Evolutionary conservation across 92 coral and sea anemone genomes (phyloP).

Genomic region (Ricordea florida): DNA sequence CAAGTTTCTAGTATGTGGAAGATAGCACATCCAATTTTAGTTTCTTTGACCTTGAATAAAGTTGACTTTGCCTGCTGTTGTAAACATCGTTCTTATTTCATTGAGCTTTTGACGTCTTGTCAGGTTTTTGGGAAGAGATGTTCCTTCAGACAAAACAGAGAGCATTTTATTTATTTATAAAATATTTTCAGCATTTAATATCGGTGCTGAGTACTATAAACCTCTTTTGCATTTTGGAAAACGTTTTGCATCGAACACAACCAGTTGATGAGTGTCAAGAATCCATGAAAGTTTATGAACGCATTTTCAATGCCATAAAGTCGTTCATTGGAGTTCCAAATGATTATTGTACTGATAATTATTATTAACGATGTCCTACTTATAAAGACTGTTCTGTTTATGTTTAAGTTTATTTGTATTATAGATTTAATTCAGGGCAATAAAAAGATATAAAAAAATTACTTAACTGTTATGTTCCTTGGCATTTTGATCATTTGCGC

Average conservation of each 20-base stretch:
- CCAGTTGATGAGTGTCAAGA: background rate
- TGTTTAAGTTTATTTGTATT: slow-evolving; percentile 37
- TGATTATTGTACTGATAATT: background rate
- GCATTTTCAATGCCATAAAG: background rate
- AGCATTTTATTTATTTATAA: slow-evolving; percentile 7
- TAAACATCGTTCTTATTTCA: slow-evolving; percentile 1
- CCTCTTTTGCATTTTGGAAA: background rate
- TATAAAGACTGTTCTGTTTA: too few relatives aligned
- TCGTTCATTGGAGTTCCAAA: background rate
- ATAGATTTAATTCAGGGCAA: slow-evolving; percentile 42
- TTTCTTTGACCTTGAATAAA: slow-evolving; percentile 3
- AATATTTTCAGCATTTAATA: background rate
- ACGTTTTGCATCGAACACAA: background rate
- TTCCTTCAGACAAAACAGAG: background rate
- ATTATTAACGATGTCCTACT: slow-evolving; percentile 16
- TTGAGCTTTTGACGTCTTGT: background rate
- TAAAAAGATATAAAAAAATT: too few relatives aligned
- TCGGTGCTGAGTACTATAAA: background rate
- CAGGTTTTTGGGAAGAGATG: background rate
- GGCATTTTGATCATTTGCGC: too few relatives aligned
- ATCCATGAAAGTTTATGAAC: background rate
- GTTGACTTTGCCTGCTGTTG: slow-evolving; percentile 5
- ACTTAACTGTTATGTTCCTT: too few relatives aligned
- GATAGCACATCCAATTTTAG: background rate
- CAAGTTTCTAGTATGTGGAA: slow-evolving; percentile 50